Percentiles rank a stretch among this genome's conserved stretches.
Conservation (phyloP, 2,888 invertebrate genomes). For the Scaptomyza flava region DNA sequence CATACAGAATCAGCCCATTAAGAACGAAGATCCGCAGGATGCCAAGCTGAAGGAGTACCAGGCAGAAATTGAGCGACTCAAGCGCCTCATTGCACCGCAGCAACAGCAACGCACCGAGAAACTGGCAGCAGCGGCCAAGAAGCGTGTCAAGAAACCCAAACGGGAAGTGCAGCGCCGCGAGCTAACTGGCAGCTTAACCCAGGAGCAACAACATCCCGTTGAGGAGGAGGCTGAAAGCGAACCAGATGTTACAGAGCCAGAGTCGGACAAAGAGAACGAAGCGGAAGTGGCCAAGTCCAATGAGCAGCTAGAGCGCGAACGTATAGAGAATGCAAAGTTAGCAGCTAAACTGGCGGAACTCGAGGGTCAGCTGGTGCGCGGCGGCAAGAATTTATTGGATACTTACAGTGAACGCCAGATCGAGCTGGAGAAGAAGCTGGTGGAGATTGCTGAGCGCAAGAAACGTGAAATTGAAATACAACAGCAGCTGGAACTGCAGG, state of each 20-base stretch:
- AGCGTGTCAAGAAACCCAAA: slow-evolving; percentile 76
- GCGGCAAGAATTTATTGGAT: slow-evolving; percentile 97
- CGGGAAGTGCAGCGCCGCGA: slow-evolving; percentile 75
- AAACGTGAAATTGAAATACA: slow-evolving; percentile 92
- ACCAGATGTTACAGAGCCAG: slow-evolving; percentile 58
- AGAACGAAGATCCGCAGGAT: slow-evolving; percentile 99
- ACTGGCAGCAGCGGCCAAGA: slow-evolving; percentile 61
- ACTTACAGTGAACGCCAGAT: slow-evolving; percentile 97
- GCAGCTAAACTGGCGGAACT: slow-evolving; percentile 92
- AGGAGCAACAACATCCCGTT: slow-evolving; percentile 33
- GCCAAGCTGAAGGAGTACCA: slow-evolving; percentile 98
- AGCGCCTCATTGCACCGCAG: slow-evolving; percentile 84
- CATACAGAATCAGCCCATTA: slow-evolving; percentile 98
- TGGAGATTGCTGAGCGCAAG: slow-evolving; percentile 94
- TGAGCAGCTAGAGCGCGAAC: slow-evolving; percentile 87
- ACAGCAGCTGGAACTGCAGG: slow-evolving; percentile 96
- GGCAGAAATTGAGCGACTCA: slow-evolving; percentile 93
- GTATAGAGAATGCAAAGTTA: slow-evolving; percentile 90
- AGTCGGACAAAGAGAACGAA: slow-evolving; percentile 83
- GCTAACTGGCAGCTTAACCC: slow-evolving; percentile 59
- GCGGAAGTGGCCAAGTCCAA: slow-evolving; percentile 82
- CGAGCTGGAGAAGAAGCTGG: slow-evolving; percentile 92
- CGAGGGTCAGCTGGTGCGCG: slow-evolving; percentile 97
- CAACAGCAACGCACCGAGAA: slow-evolving; percentile 82
- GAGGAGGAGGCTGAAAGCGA: slow-evolving; percentile 84